These are phyloP conservation scores for Heliothis subflexa DNA, from an alignment of 1,140 invertebrate genomes.

Conservation along the genomic window DNA sequence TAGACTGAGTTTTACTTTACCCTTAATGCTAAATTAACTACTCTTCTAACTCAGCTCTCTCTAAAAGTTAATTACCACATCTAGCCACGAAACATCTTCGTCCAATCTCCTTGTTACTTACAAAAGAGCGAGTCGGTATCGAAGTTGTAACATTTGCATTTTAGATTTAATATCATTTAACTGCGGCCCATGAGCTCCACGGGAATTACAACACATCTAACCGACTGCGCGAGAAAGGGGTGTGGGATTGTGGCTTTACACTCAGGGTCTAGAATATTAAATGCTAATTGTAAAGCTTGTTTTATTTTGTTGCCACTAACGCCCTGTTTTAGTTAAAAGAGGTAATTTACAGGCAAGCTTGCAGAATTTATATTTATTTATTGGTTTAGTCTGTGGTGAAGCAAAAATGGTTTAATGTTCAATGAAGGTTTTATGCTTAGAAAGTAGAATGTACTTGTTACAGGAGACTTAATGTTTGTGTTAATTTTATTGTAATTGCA, in stretches of 20 bases:
- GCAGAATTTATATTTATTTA: background rate
- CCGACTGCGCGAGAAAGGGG: constrained; percentile 9
- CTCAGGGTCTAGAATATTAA: constrained; percentile 3
- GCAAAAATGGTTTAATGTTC: background rate
- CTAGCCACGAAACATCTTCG: constrained; percentile 24
- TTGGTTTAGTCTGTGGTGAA: background rate
- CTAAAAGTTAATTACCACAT: constrained; percentile 3
- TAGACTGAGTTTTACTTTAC: background rate
- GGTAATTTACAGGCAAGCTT: background rate
- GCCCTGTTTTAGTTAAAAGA: background rate
- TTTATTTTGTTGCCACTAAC: background rate
- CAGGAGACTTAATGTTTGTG: no score
- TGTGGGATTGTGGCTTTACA: background rate
- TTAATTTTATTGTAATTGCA: no score
- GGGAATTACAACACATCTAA: constrained; percentile 20
- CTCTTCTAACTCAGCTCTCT: no score
- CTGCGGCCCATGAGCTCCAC: constrained; percentile 32
- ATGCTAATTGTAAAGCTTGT: background rate
- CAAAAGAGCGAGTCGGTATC: constrained; percentile 51
- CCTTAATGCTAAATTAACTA: background rate
- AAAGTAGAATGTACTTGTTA: no score
- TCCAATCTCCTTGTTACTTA: constrained; percentile 53
- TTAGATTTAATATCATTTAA: constrained; percentile 66
- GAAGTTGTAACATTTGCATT: constrained; percentile 63
- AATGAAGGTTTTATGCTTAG: no score